Evolutionary conservation across 2,113 vertebrate species (phyloP).

Genomic region (Rhombomys opimus): DNA sequence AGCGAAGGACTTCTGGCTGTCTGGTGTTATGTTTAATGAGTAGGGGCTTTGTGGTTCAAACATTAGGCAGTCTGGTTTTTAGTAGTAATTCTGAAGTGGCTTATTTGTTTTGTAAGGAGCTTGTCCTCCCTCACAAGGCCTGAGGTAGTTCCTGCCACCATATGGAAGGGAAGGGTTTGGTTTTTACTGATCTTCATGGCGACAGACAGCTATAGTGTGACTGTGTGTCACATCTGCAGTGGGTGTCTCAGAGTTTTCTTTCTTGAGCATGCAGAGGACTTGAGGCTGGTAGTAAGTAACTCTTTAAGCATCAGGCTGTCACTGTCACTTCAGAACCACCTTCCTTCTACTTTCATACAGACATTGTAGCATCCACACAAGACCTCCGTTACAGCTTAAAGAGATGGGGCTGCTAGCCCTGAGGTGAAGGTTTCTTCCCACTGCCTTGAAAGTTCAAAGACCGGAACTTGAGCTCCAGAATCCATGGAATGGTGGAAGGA

Average conservation of each 20-base stretch:
- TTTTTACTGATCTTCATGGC: conserved; percentile 54
- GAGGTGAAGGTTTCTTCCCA: background rate
- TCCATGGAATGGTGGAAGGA: background rate
- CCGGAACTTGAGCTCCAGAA: too few relatives aligned
- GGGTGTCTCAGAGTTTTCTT: background rate
- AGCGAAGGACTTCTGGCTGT: background rate
- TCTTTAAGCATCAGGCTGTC: background rate
- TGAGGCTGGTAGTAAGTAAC: background rate
- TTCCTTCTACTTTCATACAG: background rate
- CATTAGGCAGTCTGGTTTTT: background rate
- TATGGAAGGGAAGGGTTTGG: background rate
- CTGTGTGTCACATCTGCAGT: background rate
- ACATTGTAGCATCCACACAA: background rate
- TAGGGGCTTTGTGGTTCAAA: background rate
- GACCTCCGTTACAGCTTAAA: background rate
- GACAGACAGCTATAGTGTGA: background rate
- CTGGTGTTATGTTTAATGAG: background rate
- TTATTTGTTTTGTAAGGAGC: background rate
- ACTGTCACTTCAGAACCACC: background rate
- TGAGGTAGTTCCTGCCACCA: background rate
- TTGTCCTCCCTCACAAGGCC: background rate
- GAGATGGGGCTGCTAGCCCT: background rate
- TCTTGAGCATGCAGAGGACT: background rate
- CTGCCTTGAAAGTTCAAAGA: background rate
- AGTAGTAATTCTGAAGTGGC: background rate